phyloP scores from a whole-genome alignment of 2,113 vertebrate species.

The Calypte anna region DNA sequence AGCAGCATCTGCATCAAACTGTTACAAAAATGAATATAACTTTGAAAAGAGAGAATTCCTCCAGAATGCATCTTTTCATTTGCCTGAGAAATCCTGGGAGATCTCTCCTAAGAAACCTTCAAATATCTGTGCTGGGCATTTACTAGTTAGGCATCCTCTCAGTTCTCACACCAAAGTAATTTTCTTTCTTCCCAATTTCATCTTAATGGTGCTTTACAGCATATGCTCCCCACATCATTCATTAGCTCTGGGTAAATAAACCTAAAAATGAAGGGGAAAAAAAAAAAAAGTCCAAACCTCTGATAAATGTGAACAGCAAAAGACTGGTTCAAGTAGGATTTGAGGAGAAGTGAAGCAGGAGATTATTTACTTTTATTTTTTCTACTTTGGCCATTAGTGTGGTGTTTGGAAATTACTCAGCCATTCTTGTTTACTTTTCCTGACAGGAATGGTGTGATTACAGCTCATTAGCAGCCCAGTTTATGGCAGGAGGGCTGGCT shows the following conservation, averaged over 20 bases:
- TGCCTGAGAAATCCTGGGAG: conserved; percentile 26
- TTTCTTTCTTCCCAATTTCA: conserved; percentile 63
- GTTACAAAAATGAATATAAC: not conserved
- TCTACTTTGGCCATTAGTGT: conserved; percentile 40
- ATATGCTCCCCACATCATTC: conserved; percentile 54
- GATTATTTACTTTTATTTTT: not conserved
- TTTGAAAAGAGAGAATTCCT: conserved; percentile 12
- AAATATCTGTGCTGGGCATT: conserved; percentile 42
- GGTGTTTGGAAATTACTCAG: conserved; percentile 65
- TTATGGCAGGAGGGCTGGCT: conserved; percentile 33
- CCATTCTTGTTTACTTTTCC: conserved; percentile 62
- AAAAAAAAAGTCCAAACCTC: not conserved
- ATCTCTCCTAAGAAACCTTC: conserved; percentile 43
- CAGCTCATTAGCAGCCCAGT: conserved; percentile 45
- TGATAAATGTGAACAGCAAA: conserved; percentile 42
- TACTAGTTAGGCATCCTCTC: conserved; percentile 37
- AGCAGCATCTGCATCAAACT: conserved; percentile 35
- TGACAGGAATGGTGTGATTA: conserved; percentile 69
- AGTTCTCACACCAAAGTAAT: conserved; percentile 48
- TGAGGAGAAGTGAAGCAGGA: not conserved
- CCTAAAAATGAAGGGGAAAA: conserved; percentile 33
- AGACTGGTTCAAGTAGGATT: conserved; percentile 24
- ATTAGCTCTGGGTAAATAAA: conserved; percentile 68
- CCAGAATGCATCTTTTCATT: conserved; percentile 15
- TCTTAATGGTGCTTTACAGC: conserved; percentile 67